A percentile compares a stretch with the other conserved stretches of the same genome.
These are phyloP conservation scores for Prietella phreatophila DNA, from an alignment of 2,113 vertebrate genomes.

Conservation along the genomic window DNA sequence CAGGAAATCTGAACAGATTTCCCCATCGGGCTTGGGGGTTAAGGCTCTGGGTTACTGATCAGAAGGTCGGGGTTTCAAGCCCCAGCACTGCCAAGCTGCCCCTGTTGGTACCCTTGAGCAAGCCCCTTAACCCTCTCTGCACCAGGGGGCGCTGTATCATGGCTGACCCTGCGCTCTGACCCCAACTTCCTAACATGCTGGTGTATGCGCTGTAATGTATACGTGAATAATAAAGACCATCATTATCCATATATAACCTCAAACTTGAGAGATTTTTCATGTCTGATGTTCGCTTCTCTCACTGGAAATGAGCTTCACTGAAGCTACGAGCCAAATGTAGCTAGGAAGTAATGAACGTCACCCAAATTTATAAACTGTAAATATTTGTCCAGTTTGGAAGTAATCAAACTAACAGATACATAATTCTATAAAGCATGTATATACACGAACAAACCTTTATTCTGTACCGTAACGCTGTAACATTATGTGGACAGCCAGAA, in stretches of 20 bases:
- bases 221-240: too few species aligned
- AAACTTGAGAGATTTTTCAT: neutral
- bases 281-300: neutral
- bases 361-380: neutral
- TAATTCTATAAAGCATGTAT: neutral
- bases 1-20: neutral
- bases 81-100: too few species aligned
- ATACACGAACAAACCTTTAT: neutral
- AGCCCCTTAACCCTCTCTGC: too few species aligned
- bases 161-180: too few species aligned
- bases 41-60: too few species aligned
- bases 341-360: neutral
- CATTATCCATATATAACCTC: neutral
- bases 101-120: too few species aligned
- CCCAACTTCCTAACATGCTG: too few species aligned
- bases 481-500: neutral
- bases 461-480: neutral
- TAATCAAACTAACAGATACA: neutral
- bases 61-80: too few species aligned
- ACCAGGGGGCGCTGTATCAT: too few species aligned
- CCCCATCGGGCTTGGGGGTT: too few species aligned
- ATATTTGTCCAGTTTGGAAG: neutral
- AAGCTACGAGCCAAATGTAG: neutral
- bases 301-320: neutral
- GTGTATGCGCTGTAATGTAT: too few species aligned